Conservation (phyloP, 2,113 vertebrate species). For the Psittacus erithacus region DNA sequence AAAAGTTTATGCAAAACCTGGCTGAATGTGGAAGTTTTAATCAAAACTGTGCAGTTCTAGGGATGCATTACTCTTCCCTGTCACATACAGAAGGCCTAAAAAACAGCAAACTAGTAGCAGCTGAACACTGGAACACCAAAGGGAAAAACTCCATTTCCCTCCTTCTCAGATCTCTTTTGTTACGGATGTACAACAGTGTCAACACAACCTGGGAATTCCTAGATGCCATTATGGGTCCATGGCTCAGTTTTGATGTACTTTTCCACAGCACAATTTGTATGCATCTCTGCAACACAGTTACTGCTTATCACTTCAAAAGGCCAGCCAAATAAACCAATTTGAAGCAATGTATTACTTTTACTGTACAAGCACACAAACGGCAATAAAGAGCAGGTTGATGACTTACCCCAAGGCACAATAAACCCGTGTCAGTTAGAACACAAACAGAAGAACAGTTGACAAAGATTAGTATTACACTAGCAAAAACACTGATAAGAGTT, state of each 20-base stretch:
- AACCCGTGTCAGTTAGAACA: neutral
- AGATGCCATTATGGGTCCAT: neutral
- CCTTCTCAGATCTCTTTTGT: neutral
- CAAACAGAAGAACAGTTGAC: neutral
- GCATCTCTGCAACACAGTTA: neutral
- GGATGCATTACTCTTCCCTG: neutral
- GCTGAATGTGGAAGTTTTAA: neutral
- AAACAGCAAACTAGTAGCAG: neutral
- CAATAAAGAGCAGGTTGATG: neutral
- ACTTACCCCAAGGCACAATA: neutral
- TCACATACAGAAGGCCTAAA: neutral
- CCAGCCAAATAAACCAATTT: neutral
- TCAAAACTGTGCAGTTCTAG: rapidly evolving
- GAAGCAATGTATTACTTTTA: neutral
- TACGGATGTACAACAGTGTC: neutral
- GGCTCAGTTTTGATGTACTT: neutral
- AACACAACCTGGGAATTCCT: neutral
- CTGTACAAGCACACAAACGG: neutral
- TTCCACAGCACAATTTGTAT: neutral
- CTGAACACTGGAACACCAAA: neutral
- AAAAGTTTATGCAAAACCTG: rapidly evolving
- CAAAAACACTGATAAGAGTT: neutral
- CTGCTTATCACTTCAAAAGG: neutral
- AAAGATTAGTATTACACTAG: neutral
- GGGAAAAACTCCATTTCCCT: neutral